Conservation (phyloP, 2,797 vertebrate species). For the Cyprinella venusta region DNA sequence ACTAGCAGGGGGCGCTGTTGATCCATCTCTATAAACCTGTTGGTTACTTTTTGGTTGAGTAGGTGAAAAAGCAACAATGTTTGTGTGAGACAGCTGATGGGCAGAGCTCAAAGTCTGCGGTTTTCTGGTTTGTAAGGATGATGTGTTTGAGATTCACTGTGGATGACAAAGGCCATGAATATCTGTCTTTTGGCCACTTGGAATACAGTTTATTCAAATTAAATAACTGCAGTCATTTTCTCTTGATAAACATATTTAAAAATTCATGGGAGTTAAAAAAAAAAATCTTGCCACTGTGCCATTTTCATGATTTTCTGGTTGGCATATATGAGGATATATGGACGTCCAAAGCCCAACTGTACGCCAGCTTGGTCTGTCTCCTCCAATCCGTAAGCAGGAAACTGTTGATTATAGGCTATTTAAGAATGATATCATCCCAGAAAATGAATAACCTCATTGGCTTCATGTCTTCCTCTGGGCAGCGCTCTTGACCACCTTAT, state of each 20-base stretch:
- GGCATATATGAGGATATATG: not conserved
- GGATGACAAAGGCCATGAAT: not conserved
- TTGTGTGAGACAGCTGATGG: not conserved
- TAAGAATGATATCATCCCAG: constrained; percentile 72
- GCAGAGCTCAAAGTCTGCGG: not conserved
- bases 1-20: constrained; percentile 69
- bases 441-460: constrained; percentile 66
- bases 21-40: constrained; percentile 28
- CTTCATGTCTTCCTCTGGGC: constrained; percentile 36
- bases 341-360: not conserved
- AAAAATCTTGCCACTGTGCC: not conserved
- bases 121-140: not conserved
- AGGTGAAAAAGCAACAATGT: not conserved
- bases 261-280: not conserved
- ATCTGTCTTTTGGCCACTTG: not conserved
- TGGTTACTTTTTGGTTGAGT: not conserved
- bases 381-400: constrained; percentile 67
- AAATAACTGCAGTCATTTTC: not conserved
- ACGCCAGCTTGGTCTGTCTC: constrained; percentile 55
- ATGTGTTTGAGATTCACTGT: not conserved
- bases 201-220: not conserved
- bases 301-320: not conserved
- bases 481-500: not conserved
- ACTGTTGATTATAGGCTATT: constrained; percentile 72
- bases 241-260: not conserved